Base-by-base conservation (phyloP, 2,797 vertebrate species). In the Chaenodraco wilsoni region DNA sequence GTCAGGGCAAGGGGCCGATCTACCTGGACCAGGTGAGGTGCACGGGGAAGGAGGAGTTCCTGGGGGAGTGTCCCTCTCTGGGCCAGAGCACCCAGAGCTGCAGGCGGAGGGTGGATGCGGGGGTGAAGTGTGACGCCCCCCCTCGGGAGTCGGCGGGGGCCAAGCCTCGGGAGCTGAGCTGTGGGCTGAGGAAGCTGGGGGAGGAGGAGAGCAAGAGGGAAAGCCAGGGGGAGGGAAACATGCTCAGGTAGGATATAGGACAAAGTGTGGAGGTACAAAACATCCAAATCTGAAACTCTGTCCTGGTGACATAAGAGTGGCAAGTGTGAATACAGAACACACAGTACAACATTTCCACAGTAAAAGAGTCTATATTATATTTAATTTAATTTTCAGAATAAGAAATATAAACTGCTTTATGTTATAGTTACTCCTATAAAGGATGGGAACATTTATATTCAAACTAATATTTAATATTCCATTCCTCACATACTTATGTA, bases 1-100 rank as follows among this genome's bases (percentile, higher is more conserved):
- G 96, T 0, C 94, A 95, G 89, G 95, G 95, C 0, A 95, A 94
- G 9, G 96, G 95, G 10, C 95, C 95, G 44, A 91, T 96, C 75
- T 96, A 97, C 87, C 91, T 97, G 79, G 90, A 95, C 86, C 94
- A 94, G 6, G 49, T 97, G 81, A 94, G 95, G 86, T 98, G 97
- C 91, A 96, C 93, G 0, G 97, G 97, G 52, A 95, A 89, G 2
- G 97, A 98, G 90, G 92, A 88, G 46, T 89, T 93, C 54, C 84
- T 97, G 82, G 94, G 92, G 0, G 94, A 96, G 68, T 98, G 96
- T 82, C 91, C 90, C 40, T 93, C 89, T 1, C 90, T 95, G 71
- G 91, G 93, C 50, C 93, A 89, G 12, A 89, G 89, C 55, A 84
- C 87, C 74, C 93, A 88, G 82, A 94, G 92, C 90, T 97, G 96